phyloP scores from a whole-genome alignment of 2,797 vertebrate species.

The Propithecus perrieri region DNA sequence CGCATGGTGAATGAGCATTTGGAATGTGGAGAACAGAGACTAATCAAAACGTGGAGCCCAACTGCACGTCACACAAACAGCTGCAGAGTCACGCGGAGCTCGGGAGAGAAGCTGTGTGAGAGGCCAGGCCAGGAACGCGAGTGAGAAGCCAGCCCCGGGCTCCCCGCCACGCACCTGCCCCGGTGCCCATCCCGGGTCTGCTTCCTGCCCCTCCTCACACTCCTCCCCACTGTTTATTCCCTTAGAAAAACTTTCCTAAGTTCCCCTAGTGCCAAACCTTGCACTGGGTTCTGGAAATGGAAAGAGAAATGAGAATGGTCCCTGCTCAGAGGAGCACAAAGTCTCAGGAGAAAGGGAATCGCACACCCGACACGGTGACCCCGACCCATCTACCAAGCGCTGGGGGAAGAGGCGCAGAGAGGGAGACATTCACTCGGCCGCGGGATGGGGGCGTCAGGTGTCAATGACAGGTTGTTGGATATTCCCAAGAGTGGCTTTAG shows the following conservation, averaged over 20 bases:
- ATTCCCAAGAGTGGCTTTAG: background rate
- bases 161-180: rapidly evolving
- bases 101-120: rapidly evolving
- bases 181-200: rapidly evolving
- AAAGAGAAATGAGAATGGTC: background rate
- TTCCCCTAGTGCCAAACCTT: background rate
- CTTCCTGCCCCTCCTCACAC: no score
- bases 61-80: background rate
- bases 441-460: no score
- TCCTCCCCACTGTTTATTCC: background rate
- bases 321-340: background rate
- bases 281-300: background rate
- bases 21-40: background rate
- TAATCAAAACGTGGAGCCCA: background rate
- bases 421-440: background rate
- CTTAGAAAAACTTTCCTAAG: background rate
- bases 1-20: background rate
- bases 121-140: background rate
- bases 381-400: background rate
- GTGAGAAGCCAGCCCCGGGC: background rate
- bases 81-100: background rate
- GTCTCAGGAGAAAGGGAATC: background rate
- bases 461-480: background rate
- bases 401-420: no score
- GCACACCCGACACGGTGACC: background rate